A percentile compares a stretch with the other conserved stretches of the same genome.
phyloP scores from a whole-genome alignment of 2,797 vertebrate species.

The Ciconia nigra region DNA sequence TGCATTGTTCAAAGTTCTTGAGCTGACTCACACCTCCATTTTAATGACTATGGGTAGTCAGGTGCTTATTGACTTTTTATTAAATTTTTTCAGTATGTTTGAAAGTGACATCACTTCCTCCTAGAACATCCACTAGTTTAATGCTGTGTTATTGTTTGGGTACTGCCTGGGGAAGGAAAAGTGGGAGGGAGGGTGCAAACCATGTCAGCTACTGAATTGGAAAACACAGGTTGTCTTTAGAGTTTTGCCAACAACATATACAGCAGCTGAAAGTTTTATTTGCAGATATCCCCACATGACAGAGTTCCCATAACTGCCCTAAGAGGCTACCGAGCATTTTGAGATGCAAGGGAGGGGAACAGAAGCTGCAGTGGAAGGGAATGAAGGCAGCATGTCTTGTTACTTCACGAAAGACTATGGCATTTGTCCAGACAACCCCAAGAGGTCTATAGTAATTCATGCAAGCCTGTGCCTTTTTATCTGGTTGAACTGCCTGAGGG shows the following conservation, averaged over 20 bases:
- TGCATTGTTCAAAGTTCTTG: not conserved
- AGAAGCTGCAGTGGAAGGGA: not conserved
- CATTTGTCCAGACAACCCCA: not conserved
- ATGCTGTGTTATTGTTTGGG: not conserved
- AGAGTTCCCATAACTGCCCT: not conserved
- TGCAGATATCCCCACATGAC: not conserved
- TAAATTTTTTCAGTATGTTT: not conserved
- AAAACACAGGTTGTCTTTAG: not conserved
- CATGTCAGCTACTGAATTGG: not conserved
- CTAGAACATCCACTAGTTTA: not conserved
- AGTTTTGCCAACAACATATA: not conserved
- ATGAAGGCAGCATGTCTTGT: not conserved
- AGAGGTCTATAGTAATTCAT: not conserved
- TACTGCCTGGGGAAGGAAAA: not conserved
- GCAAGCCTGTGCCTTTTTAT: not conserved
- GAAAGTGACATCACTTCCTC: not conserved
- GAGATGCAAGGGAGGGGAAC: not conserved
- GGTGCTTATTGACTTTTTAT: not conserved
- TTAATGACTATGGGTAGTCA: not conserved
- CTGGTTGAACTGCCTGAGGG: not conserved
- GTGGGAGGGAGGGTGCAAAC: not conserved
- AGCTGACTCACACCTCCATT: not conserved
- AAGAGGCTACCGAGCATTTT: not conserved
- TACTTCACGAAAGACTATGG: not conserved
- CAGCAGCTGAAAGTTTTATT: not conserved